A percentile compares a stretch with the other conserved stretches of the same genome.
phyloP scores from a whole-genome alignment of 2,888 invertebrate species.

The Patella depressa region DNA sequence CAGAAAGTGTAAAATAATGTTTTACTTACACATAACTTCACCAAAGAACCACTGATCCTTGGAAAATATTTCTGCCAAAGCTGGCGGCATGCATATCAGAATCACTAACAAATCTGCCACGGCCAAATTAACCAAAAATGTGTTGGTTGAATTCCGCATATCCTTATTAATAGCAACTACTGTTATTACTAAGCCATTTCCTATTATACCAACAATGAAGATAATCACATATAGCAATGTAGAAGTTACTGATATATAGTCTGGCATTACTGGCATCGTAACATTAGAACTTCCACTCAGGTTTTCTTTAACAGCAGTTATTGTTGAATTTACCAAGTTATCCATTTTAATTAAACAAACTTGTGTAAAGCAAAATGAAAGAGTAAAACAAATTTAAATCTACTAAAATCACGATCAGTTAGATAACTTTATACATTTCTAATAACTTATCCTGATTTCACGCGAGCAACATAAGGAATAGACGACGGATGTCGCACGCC shows the following conservation, averaged over 20 bases:
- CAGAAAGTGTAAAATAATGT: too few relatives aligned
- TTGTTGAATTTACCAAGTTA: too few relatives aligned
- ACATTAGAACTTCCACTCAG: neutral
- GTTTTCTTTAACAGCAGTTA: too few relatives aligned
- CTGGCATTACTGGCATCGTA: conserved; percentile 39
- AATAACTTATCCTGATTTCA: too few relatives aligned
- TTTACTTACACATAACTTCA: conserved; percentile 51
- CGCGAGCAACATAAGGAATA: too few relatives aligned
- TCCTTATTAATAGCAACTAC: conserved; percentile 39
- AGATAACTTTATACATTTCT: too few relatives aligned
- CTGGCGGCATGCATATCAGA: conserved; percentile 49
- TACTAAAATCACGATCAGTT: too few relatives aligned
- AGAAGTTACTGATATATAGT: conserved; percentile 38
- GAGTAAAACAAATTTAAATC: too few relatives aligned
- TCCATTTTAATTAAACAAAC: too few relatives aligned
- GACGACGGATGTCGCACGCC: too few relatives aligned
- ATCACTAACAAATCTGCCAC: conserved; percentile 50
- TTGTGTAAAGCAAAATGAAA: too few relatives aligned
- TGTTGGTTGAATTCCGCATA: conserved; percentile 45
- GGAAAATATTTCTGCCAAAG: conserved; percentile 45
- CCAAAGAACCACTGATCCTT: conserved; percentile 53
- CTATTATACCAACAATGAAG: conserved; percentile 46
- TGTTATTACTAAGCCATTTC: conserved; percentile 42
- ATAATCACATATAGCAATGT: conserved; percentile 44
- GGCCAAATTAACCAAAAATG: conserved; percentile 47